Conservation (phyloP, 2,797 vertebrate species). For the Chiloscyllium punctatum region DNA sequence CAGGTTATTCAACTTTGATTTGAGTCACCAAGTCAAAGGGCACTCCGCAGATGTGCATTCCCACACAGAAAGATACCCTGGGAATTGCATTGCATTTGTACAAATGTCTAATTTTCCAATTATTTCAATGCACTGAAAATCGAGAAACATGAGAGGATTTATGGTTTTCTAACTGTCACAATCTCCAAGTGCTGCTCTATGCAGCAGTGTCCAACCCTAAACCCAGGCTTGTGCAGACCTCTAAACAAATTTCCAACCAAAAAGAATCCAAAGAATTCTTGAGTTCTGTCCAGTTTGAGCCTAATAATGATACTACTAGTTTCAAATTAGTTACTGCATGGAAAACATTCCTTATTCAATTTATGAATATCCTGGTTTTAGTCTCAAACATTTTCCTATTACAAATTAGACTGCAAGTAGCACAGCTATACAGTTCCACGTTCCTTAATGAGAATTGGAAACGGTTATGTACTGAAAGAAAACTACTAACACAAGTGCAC, state of each 20-base stretch:
- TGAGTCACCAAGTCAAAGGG: background rate
- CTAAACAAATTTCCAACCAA: background rate
- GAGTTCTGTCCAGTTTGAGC: background rate
- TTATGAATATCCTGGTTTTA: background rate
- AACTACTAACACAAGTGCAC: background rate
- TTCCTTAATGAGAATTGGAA: conserved; percentile 26
- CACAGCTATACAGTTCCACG: background rate
- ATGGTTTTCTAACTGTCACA: background rate
- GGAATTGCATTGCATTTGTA: background rate
- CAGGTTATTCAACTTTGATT: background rate
- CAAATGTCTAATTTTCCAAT: background rate
- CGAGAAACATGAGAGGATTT: too few relatives aligned
- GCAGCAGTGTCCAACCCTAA: background rate
- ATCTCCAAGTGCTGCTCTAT: background rate
- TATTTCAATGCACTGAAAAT: background rate
- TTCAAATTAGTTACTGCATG: background rate
- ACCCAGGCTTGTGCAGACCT: background rate
- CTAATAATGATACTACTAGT: background rate
- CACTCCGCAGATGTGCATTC: background rate
- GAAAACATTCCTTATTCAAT: background rate
- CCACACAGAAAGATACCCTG: background rate
- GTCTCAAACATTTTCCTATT: background rate
- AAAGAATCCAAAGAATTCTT: background rate
- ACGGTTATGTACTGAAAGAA: background rate
- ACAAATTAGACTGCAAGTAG: background rate